phyloP scores from a whole-genome alignment of 1,140 invertebrate genomes.

The Drosophila varians region DNA sequence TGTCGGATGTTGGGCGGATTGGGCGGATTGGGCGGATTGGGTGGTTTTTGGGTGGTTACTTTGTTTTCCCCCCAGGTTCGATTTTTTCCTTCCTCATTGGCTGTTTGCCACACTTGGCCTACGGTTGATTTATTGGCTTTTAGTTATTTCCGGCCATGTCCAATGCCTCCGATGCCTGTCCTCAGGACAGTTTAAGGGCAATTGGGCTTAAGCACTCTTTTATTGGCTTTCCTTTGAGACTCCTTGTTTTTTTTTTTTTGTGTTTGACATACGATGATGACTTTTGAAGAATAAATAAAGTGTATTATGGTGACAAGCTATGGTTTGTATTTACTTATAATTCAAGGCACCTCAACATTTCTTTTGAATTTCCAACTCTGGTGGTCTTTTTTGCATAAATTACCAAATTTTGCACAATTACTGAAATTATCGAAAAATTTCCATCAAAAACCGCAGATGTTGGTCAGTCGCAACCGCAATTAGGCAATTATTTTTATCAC shows the following conservation, averaged over 20 bases:
- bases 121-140: slow-evolving; percentile 72
- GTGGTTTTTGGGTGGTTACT: background rate
- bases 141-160: slow-evolving; percentile 69
- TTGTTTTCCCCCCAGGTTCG: slow-evolving; percentile 13
- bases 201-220: slow-evolving; percentile 44
- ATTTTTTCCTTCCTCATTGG: slow-evolving; percentile 11
- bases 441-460: slow-evolving; percentile 59
- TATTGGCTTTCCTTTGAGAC: slow-evolving; percentile 37
- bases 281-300: slow-evolving; percentile 4
- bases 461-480: slow-evolving; percentile 37
- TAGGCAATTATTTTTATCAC: slow-evolving; percentile 24
- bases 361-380: background rate
- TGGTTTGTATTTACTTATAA: background rate
- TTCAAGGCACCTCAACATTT: background rate
- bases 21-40: background rate
- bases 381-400: slow-evolving; percentile 15
- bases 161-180: slow-evolving; percentile 21
- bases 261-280: slow-evolving; percentile 21
- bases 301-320: background rate
- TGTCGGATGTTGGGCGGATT: slow-evolving; percentile 4
- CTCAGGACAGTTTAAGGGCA: slow-evolving; percentile 23
- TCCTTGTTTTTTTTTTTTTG: slow-evolving; percentile 18
- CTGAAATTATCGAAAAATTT: background rate
- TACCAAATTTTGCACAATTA: slow-evolving; percentile 18
- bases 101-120: slow-evolving; percentile 36